These are phyloP conservation scores for Cassiopea xamachana DNA, from an alignment of 30 jellyfish, hydroid and myxozoan genomes.

Conservation along the genomic window DNA sequence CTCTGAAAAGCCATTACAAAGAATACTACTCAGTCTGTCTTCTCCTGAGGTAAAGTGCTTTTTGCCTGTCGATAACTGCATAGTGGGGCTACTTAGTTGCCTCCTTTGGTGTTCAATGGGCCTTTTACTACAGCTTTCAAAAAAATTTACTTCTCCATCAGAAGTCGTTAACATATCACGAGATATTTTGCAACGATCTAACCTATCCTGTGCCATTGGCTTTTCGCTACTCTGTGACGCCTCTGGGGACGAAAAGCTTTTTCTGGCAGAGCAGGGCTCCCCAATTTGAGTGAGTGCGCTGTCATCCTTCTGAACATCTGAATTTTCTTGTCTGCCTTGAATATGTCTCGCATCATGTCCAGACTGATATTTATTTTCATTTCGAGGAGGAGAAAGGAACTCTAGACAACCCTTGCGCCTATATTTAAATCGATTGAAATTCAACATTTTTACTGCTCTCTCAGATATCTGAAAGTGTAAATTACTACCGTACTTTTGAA, in stretches of 20 bases:
- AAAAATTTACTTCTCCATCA: no score
- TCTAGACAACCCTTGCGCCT: slow-evolving; percentile 37
- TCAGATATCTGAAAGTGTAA: background rate
- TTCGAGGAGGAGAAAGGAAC: slow-evolving; percentile 6
- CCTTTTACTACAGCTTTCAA: no score
- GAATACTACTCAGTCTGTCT: slow-evolving; percentile 33
- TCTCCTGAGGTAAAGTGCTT: background rate
- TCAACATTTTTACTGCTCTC: background rate
- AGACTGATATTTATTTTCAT: background rate
- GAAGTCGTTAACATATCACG: no score
- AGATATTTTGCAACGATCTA: no score
- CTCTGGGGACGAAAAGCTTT: no score
- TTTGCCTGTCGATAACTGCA: background rate
- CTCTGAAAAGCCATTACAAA: slow-evolving; percentile 18
- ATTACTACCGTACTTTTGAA: background rate
- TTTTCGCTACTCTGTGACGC: no score
- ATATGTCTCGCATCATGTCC: background rate
- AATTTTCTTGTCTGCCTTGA: background rate
- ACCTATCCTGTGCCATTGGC: no score
- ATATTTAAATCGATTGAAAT: slow-evolving; percentile 41
- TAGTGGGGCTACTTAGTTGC: background rate
- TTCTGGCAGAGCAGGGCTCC: no score
- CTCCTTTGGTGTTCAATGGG: background rate
- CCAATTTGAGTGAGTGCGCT: background rate
- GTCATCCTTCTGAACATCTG: background rate